Conservation (phyloP, 1,140 invertebrate genomes). For the Aphidius ervi region DNA sequence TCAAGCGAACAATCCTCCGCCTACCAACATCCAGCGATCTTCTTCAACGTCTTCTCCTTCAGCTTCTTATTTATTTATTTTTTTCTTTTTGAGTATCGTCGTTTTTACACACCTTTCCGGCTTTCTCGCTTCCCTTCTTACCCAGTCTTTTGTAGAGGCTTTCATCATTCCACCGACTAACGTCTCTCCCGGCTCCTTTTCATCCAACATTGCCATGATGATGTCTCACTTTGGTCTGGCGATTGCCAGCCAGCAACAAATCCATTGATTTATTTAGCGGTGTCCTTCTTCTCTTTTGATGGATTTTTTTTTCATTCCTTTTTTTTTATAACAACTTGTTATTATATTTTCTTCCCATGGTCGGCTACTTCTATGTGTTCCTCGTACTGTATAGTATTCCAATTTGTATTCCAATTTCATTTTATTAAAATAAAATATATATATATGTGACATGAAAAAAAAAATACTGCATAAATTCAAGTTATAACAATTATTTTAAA, state of each 20-base stretch:
- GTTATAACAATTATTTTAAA: no score
- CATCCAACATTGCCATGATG: conserved; percentile 14
- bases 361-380: no score
- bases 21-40: not conserved
- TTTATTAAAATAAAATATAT: no score
- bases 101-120: conserved; percentile 24
- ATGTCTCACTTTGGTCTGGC: conserved; percentile 22
- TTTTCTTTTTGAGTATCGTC: conserved; percentile 10
- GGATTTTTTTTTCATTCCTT: not conserved
- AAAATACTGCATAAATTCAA: no score
- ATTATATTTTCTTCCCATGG: not conserved
- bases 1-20: conserved; percentile 3
- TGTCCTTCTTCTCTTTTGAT: not conserved
- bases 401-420: no score
- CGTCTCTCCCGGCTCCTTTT: not conserved
- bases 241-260: conserved; percentile 4
- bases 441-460: no score
- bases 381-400: no score
- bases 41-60: no score
- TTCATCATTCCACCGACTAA: conserved; percentile 12
- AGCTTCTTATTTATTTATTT: no score
- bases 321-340: not conserved
- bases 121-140: not conserved
- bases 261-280: conserved; percentile 24
- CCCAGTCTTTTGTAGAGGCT: conserved; percentile 4